Percentiles rank a stretch among this genome's conserved stretches.
phyloP scores from a whole-genome alignment of 1,140 invertebrate genomes.

The Coenobita brevimanus region DNA sequence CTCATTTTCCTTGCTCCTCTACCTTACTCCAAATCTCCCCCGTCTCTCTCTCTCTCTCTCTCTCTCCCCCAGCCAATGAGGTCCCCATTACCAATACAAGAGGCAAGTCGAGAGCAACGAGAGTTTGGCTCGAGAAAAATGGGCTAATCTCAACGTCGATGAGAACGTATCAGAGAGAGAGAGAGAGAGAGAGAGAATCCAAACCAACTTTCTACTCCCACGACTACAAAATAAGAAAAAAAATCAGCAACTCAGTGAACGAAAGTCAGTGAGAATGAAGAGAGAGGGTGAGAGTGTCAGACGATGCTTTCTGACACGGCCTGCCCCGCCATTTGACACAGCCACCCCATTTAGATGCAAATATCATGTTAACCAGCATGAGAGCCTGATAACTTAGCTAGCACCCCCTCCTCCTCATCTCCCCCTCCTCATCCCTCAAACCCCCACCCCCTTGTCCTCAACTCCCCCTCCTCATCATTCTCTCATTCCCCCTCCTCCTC shows the following conservation, averaged over 20 bases:
- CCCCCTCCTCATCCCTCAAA: too few species aligned
- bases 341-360: conserved; percentile 22
- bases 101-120: conserved; percentile 34
- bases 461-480: too few species aligned
- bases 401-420: neutral
- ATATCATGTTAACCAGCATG: conserved; percentile 23
- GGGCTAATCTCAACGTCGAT: conserved; percentile 41
- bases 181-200: too few species aligned
- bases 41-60: neutral
- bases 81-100: conserved; percentile 48
- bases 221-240: too few species aligned
- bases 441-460: too few species aligned
- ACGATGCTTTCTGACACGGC: conserved; percentile 5
- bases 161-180: conserved; percentile 24
- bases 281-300: neutral
- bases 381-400: neutral
- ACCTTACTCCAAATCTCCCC: neutral
- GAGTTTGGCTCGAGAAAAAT: conserved; percentile 46
- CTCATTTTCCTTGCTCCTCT: neutral
- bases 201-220: too few species aligned
- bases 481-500: too few species aligned
- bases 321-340: neutral
- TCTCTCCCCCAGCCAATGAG: conserved; percentile 14
- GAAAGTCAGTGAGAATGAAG: neutral
- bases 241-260: neutral